These are phyloP conservation scores for Acheta domesticus DNA, from an alignment of 2,888 invertebrate species.

Conservation along the genomic window DNA sequence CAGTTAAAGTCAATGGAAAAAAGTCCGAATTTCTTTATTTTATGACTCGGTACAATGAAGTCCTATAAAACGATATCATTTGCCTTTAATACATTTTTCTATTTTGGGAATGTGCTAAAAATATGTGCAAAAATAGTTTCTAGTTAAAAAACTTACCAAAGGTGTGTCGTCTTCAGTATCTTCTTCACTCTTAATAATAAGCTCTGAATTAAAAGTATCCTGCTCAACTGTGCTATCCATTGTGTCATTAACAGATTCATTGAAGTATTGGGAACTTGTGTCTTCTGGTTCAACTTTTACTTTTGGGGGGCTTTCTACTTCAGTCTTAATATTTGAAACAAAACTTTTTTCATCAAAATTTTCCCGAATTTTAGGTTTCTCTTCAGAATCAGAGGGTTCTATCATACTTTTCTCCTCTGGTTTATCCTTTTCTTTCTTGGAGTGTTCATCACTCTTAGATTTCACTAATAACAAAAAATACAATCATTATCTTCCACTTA, in stretches of 20 bases:
- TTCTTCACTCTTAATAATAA: slow-evolving; percentile 34
- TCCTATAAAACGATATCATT: too few relatives aligned
- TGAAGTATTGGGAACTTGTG: neutral
- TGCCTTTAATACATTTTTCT: too few relatives aligned
- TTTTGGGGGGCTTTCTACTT: neutral
- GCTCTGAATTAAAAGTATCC: neutral
- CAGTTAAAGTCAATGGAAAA: too few relatives aligned
- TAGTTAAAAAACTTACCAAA: slow-evolving; percentile 55
- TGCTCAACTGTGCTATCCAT: neutral
- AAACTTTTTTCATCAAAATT: slow-evolving; percentile 43
- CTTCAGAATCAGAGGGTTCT: slow-evolving; percentile 30
- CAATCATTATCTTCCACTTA: neutral
- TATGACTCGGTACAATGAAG: too few relatives aligned
- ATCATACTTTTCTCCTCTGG: slow-evolving; percentile 29
- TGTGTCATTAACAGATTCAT: neutral
- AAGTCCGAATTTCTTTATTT: too few relatives aligned
- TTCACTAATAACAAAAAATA: slow-evolving; percentile 29
- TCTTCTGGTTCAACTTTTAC: neutral
- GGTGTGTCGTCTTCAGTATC: slow-evolving; percentile 48
- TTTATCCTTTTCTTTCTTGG: slow-evolving; percentile 41
- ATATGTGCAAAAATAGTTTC: too few relatives aligned
- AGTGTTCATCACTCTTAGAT: slow-evolving; percentile 28
- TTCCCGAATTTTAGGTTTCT: slow-evolving; percentile 43
- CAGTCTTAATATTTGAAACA: neutral
- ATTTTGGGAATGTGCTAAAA: too few relatives aligned